Evolutionary conservation across 1,140 invertebrate species (phyloP).

Genomic region (Bombus waltoni): DNA sequence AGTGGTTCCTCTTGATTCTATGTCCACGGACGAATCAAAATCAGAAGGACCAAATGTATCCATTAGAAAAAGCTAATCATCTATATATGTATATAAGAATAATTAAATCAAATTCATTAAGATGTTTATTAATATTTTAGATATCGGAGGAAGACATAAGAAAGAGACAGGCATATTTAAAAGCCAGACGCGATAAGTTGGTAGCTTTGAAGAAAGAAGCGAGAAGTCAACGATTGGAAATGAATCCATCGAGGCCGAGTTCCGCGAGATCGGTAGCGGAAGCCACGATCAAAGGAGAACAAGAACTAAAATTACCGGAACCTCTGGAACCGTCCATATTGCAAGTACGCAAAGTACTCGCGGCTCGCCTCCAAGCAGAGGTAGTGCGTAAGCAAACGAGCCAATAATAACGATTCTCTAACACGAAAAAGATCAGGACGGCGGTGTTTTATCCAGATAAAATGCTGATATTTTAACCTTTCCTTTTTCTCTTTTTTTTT

Average conservation of each 20-base stretch:
- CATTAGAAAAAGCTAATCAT: not conserved
- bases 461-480: too few relatives aligned
- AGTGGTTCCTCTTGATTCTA: conserved; percentile 14
- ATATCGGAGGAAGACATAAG: conserved; percentile 87
- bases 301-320: conserved; percentile 68
- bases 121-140: conserved; percentile 58
- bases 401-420: conserved; percentile 2
- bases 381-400: conserved; percentile 84
- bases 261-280: conserved; percentile 78
- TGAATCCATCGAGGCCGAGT: conserved; percentile 77
- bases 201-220: conserved; percentile 94
- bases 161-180: conserved; percentile 91
- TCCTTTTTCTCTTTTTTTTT: not conserved
- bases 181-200: conserved; percentile 94
- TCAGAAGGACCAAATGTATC: conserved; percentile 44
- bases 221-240: conserved; percentile 89
- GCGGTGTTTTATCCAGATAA: too few relatives aligned
- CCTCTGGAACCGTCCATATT: conserved; percentile 85
- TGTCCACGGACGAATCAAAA: conserved; percentile 16
- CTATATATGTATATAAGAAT: not conserved
- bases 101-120: not conserved
- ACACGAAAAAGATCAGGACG: not conserved
- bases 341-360: conserved; percentile 91
- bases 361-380: conserved; percentile 91
- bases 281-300: conserved; percentile 76